phyloP scores from a whole-genome alignment of 2,797 vertebrate genomes.

The Mormyrus hasselquistii region DNA sequence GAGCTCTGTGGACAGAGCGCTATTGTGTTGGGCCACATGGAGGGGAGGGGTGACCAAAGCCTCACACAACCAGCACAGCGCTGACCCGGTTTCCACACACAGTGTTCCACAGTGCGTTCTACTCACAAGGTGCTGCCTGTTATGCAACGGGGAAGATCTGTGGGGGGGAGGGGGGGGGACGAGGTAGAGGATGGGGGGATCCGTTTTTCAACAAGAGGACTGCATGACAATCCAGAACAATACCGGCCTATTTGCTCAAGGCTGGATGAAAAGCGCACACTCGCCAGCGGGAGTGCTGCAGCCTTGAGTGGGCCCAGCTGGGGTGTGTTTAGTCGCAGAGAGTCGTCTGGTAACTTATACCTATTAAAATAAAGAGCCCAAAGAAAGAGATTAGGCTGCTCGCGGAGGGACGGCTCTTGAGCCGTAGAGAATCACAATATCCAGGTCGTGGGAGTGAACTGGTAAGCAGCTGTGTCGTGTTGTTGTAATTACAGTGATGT shows the following conservation, averaged over 20 bases:
- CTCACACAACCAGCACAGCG: conserved; percentile 17
- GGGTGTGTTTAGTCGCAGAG: not conserved
- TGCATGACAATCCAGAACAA: conserved; percentile 48
- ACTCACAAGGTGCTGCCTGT: conserved; percentile 59
- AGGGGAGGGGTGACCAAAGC: not conserved
- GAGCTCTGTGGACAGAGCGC: conserved; percentile 44
- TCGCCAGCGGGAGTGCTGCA: conserved; percentile 33
- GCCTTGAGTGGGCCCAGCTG: not conserved
- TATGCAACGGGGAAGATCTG: conserved; percentile 44
- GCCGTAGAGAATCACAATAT: conserved; percentile 9
- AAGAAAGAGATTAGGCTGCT: not conserved
- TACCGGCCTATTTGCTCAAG: conserved; percentile 46
- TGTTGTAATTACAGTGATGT: conserved; percentile 25
- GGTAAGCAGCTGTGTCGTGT: conserved; percentile 2
- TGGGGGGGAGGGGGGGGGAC: conserved; percentile 36
- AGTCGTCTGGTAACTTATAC: conserved; percentile 12
- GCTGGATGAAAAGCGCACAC: conserved; percentile 46
- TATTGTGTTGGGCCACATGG: conserved; percentile 44
- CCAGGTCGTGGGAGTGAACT: not conserved
- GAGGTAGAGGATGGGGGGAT: conserved; percentile 41
- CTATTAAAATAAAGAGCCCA: not conserved
- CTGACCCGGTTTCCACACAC: conserved; percentile 54
- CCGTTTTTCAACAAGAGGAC: conserved; percentile 51
- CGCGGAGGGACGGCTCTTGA: not conserved
- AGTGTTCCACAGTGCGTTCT: conserved; percentile 42